Base-by-base conservation (phyloP, 2,797 vertebrate genomes). In the Florisuga fusca region DNA sequence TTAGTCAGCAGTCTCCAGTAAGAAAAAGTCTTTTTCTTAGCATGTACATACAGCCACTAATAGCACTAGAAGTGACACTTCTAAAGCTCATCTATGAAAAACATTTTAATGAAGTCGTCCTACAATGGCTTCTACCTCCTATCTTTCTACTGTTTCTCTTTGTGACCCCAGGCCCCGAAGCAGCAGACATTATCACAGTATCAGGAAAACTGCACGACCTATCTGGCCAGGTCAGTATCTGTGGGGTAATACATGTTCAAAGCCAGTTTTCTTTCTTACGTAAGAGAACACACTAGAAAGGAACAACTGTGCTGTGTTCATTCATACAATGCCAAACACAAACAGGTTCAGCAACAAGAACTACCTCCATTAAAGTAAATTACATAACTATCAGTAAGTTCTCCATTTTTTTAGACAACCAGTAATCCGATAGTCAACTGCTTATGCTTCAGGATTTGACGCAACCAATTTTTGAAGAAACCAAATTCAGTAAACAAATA, bases 271-370 rank as follows among this genome's bases (percentile, higher is more conserved):
- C 15, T 75, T 58, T 54, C 69, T 79, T 95, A 75, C 45, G 22
- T 67, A 93, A 95, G 57, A 93, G 87, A 96, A 92, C 87, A 80
- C 41, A 83, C 57, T 74, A 58, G 78, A 95, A 93, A 82, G 75
- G 61, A 89, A 82, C 68, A 85, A 75, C 33, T 0, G 0, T 71
- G 34, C 63, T 82, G 27, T 79, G 54, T 89, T 84, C 61, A 67
- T 87, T 69, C 31, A 71, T 46, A 27, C 33, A 57, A 48, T 82
- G 71, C 41, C 84, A 82, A 92, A 90, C 45, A 72, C 38, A 61
- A 76, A 82, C 9, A 36, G 10, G n/a, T 74, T 54, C 61, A 94
- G 88, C 19, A 89, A 75, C 17, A 85, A 87, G 71, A 87, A 46
- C 67, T 73, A 63, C 53, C 11, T 69, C 76, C 14, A 33, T 12